phyloP scores from a whole-genome alignment of 2,113 vertebrate genomes.

The Sorex fumeus region DNA sequence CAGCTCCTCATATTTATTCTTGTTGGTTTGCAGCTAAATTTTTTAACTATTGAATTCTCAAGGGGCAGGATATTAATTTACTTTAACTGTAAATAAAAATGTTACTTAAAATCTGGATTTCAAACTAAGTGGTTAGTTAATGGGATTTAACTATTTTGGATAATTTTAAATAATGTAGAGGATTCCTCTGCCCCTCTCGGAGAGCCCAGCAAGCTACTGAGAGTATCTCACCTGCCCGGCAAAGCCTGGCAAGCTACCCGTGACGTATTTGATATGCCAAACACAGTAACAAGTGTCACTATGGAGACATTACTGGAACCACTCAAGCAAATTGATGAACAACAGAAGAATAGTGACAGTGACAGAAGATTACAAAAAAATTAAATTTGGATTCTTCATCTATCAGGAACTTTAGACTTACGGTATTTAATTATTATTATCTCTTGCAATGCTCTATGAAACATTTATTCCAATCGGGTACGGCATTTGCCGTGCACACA shows the following conservation, averaged over 20 bases:
- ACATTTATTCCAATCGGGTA: too few species aligned
- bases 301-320: too few species aligned
- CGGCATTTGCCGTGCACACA: too few species aligned
- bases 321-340: too few species aligned
- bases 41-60: slow-evolving; percentile 51
- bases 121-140: background rate
- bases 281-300: too few species aligned
- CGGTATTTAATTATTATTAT: background rate
- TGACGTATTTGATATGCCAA: too few species aligned
- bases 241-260: too few species aligned
- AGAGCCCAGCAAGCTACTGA: too few species aligned
- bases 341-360: too few species aligned
- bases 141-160: background rate
- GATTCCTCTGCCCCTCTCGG: too few species aligned
- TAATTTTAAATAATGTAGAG: slow-evolving; percentile 39
- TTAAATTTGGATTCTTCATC: slow-evolving; percentile 50
- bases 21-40: slow-evolving; percentile 28
- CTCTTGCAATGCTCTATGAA: background rate
- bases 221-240: too few species aligned
- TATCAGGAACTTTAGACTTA: slow-evolving; percentile 15
- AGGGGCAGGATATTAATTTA: slow-evolving; percentile 2
- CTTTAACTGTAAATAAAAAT: slow-evolving; percentile 58
- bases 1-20: background rate
- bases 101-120: slow-evolving; percentile 46
- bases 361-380: slow-evolving; percentile 36